Conservation (phyloP, 2,113 vertebrate species). For the Chamaea fasciata region DNA sequence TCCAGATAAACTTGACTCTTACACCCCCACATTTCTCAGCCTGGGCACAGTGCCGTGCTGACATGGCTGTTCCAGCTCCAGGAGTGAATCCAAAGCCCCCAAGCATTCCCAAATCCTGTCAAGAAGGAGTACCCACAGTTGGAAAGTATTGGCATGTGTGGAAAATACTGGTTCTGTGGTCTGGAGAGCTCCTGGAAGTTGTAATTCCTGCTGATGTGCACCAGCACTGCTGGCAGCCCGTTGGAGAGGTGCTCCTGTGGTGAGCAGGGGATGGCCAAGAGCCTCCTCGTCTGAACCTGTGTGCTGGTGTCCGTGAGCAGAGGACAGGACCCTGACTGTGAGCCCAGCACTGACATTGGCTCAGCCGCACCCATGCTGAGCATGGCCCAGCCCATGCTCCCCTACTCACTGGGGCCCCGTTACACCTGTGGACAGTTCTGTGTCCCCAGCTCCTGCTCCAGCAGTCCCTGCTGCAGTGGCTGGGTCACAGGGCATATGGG, state of each 20-base stretch:
- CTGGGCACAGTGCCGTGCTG: slow-evolving; percentile 49
- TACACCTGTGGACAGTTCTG: background rate
- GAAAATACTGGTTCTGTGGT: background rate
- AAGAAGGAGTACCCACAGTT: slow-evolving; percentile 8
- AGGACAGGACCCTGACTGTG: background rate
- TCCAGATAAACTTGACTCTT: slow-evolving; percentile 49
- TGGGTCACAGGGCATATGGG: background rate
- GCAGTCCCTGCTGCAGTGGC: background rate
- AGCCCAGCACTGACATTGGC: fast-evolving
- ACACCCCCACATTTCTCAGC: slow-evolving; percentile 51
- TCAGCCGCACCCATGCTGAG: fast-evolving
- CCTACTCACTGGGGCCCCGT: fast-evolving
- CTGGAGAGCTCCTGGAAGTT: slow-evolving; percentile 1
- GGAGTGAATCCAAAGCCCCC: slow-evolving; percentile 40
- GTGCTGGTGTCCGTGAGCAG: background rate
- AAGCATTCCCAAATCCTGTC: slow-evolving; percentile 29
- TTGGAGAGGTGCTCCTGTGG: background rate
- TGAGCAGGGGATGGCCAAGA: background rate
- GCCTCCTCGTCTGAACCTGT: background rate
- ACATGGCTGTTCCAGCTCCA: background rate
- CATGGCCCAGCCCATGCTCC: fast-evolving
- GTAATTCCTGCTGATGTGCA: background rate
- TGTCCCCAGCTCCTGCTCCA: background rate
- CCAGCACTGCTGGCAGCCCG: background rate
- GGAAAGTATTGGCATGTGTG: background rate